Evolutionary conservation across 2,797 vertebrate species (phyloP).

Genomic region (Tachyglossus aculeatus): DNA sequence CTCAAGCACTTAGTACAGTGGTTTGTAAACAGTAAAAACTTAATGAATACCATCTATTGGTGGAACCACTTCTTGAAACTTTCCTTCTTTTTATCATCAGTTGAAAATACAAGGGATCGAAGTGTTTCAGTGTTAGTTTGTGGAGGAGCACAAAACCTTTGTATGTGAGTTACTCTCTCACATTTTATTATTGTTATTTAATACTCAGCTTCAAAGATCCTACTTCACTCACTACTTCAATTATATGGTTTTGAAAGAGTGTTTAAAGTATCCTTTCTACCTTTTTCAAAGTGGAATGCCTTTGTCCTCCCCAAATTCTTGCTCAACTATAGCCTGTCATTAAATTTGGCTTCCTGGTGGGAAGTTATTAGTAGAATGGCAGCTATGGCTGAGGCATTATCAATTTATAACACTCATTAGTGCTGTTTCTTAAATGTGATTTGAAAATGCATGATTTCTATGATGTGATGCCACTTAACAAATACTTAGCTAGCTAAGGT

Average conservation of each 20-base stretch:
- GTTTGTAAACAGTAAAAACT: too few relatives aligned
- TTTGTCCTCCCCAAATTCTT: background rate
- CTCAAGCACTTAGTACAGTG: too few relatives aligned
- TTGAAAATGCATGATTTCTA: conserved; percentile 27
- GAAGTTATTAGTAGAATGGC: conserved; percentile 32
- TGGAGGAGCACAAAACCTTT: too few relatives aligned
- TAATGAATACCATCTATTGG: too few relatives aligned
- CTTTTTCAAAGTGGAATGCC: background rate
- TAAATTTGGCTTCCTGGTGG: conserved; percentile 20
- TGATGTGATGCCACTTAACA: conserved; percentile 33
- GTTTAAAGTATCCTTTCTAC: background rate
- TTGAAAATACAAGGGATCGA: too few relatives aligned
- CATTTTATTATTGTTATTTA: too few relatives aligned
- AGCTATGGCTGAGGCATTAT: conserved; percentile 33
- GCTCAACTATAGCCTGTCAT: background rate
- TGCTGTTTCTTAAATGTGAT: conserved; percentile 17
- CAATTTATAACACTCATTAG: conserved; percentile 39
- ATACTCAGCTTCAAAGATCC: too few relatives aligned
- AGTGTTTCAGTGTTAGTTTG: too few relatives aligned
- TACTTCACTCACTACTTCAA: background rate
- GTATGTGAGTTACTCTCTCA: too few relatives aligned
- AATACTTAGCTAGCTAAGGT: conserved; percentile 5
- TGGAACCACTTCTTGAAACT: too few relatives aligned
- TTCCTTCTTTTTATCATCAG: too few relatives aligned
- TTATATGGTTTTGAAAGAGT: conserved; percentile 7